Conservation (phyloP, 1,140 invertebrate genomes). For the Bombyx mandarina region DNA sequence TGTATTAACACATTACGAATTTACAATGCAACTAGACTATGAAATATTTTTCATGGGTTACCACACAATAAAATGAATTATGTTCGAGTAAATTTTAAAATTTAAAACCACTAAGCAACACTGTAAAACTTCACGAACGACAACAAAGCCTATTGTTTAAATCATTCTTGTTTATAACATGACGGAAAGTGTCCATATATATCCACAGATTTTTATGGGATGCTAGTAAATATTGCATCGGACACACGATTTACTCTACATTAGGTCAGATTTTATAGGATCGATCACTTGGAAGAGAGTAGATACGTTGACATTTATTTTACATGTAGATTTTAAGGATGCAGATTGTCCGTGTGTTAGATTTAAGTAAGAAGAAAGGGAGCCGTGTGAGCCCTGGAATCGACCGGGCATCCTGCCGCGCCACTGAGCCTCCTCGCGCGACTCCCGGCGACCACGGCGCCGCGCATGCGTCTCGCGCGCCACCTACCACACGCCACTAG, state of each 20-base stretch:
- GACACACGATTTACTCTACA: background rate
- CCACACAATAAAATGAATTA: too few relatives aligned
- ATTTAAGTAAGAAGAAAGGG: constrained; percentile 17
- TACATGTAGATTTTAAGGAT: too few relatives aligned
- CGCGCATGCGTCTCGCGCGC: constrained; percentile 52
- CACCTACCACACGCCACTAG: constrained; percentile 15
- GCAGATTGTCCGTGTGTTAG: background rate
- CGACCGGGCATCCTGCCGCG: constrained; percentile 59
- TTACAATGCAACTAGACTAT: too few relatives aligned
- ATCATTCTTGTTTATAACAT: constrained; percentile 14
- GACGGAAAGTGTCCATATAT: constrained; percentile 18
- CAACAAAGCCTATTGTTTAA: too few relatives aligned
- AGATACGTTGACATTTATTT: too few relatives aligned
- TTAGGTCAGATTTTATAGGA: too few relatives aligned
- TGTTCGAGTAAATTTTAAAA: too few relatives aligned
- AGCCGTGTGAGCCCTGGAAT: constrained; percentile 49
- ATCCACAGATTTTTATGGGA: constrained; percentile 17
- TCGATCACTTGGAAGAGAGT: too few relatives aligned
- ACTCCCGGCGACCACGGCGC: constrained; percentile 30
- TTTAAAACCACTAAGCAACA: too few relatives aligned
- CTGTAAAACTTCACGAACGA: too few relatives aligned
- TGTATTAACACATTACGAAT: too few relatives aligned
- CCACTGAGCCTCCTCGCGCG: constrained; percentile 52
- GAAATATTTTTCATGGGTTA: too few relatives aligned
- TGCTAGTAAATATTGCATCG: background rate